Evolutionary conservation across 2,113 vertebrate species (phyloP), one percentile per base, ranked within the genome.

Genomic region (Heterocephalus glaber): DNA sequence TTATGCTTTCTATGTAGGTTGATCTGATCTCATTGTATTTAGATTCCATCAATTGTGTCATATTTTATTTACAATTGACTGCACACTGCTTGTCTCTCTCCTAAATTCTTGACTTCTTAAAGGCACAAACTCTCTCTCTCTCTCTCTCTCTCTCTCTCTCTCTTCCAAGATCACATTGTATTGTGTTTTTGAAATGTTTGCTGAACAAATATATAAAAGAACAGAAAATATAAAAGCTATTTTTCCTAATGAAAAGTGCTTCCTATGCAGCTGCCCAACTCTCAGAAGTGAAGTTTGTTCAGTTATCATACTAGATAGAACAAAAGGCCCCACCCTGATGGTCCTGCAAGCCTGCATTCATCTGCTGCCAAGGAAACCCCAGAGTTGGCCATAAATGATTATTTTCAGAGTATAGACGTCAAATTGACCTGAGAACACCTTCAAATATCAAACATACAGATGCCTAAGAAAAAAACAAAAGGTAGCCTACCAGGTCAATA

Each of bases 361-460:
- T 54, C 28, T 66, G 26, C 54, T 35, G 56, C 26, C 33, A 5
- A 92, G 30, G 54, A 84, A 90, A 95, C 22, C 41, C 20, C 74
- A 20, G 33, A 54, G 10, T 61, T 61, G 16, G 24, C 60, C 22
- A 2, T 28, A 63, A 92, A 44, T 33, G 44, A 79, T 85, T 66
- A 80, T 65, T 14, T 86, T 70, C 38, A 61, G n/a, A 96, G 56
- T 26, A 24, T 2, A 94, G 61, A 66, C 5, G 88, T 68, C 56
- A 81, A 28, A 86, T 30, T 61, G 49, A 82, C 61, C 76, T 33
- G 16, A 86, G 38, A 90, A 77, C 19, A 95, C 3, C 22, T 94
- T 91, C 91, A 92, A 88, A 94, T 93, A 30, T 81, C 41, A 94
- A 89, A 84, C 66, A 4, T 68, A 54, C 3, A 68, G 66, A 89